Percentiles rank a stretch among this genome's conserved stretches.
phyloP scores from a whole-genome alignment of 2,797 vertebrate species.

The Microhierax caerulescens region DNA sequence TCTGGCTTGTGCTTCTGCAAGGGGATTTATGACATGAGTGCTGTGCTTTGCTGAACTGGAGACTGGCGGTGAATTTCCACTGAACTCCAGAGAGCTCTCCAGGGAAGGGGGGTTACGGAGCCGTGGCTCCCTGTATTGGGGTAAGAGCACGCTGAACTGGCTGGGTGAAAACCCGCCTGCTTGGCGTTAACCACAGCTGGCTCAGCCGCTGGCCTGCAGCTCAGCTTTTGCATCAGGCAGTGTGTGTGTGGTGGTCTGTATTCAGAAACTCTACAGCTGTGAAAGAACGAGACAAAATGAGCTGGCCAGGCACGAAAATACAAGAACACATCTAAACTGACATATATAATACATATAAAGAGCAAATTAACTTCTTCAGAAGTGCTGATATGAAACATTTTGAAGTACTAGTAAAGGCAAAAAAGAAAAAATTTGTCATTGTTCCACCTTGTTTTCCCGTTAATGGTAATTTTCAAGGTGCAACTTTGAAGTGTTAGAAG shows the following conservation, averaged over 20 bases:
- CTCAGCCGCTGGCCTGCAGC: neutral
- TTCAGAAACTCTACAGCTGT: neutral
- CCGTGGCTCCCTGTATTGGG: accelerated
- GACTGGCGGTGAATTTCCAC: neutral
- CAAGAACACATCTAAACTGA: neutral
- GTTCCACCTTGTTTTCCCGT: neutral
- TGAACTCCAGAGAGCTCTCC: accelerated
- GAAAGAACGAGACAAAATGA: neutral
- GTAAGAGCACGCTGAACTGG: accelerated
- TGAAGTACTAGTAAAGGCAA: neutral
- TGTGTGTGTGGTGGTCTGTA: neutral
- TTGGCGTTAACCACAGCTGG: accelerated
- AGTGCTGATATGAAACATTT: neutral
- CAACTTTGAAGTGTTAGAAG: neutral
- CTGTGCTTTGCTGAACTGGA: neutral
- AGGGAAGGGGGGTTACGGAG: accelerated
- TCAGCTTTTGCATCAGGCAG: accelerated
- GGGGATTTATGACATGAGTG: neutral
- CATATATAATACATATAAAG: neutral
- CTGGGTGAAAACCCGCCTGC: neutral
- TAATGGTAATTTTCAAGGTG: neutral
- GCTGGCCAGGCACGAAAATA: neutral
- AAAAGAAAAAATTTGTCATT: neutral
- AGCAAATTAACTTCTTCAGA: neutral
- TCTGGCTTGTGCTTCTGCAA: neutral